Evolutionary conservation across 2,113 vertebrate species (phyloP), one percentile per base, ranked within the genome.

Genomic region (Laticauda laticaudata): DNA sequence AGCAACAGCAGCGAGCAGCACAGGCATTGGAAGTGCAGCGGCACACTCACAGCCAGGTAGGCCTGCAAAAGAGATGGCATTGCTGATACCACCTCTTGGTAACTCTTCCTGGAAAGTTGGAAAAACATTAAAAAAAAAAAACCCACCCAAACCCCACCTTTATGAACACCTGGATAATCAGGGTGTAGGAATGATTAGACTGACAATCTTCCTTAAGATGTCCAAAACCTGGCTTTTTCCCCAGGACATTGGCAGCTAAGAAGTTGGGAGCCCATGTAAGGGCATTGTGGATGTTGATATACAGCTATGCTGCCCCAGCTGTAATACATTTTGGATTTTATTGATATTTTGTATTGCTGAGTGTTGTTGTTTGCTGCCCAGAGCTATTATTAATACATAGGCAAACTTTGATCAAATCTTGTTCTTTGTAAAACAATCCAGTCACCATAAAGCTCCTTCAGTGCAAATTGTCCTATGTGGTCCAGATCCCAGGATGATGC

Each of bases 1-100:
- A 95, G 91, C 92, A 81, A 55, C 95, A 96, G 90, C 98, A 96
- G 90, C 98, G 98, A 89, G 97, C 96, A 0, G 97, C 97, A 0
- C 97, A 97, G 95, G 98, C 97, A 88, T 96, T 98, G 12, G 98
- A 98, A 94, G 97, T 98, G 92, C 97, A 97, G 88, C 96, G 97
- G 92, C 96, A 97, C n/a, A 89, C 93, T 1, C 97, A 97, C 0
- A 90, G 94, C 92, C 96, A 96, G 96, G 97, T 97, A 81, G 43
- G 92, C 5, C 26, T 23, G n/a, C 1, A 5, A 85, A 92, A 94
- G 48, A n/a, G 89, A 18, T 90, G 88, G 4, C 53, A 56, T 75
- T 4, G 29, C 64, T 18, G 39, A 24, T 6, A 12, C 12, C 34
- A 39, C 24, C 48, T 55, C 24, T 18, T 5, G 23, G 8, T 88